Conservation (phyloP, 2,888 invertebrate genomes). For the Andricus quercusramuli region DNA sequence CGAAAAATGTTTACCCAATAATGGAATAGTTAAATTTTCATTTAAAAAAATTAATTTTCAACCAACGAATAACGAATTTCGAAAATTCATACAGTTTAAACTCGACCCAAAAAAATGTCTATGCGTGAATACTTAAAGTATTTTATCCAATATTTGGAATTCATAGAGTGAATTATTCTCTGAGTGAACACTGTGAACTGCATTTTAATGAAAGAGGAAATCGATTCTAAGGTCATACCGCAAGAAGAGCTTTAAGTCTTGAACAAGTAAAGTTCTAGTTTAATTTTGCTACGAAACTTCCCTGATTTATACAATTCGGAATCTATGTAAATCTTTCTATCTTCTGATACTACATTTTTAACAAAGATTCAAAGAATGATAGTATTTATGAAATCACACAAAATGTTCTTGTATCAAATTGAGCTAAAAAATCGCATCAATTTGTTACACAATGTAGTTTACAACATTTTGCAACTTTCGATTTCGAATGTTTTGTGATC, state of each 20-base stretch:
- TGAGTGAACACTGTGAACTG: neutral
- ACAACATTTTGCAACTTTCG: too few species aligned
- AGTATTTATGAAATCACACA: too few species aligned
- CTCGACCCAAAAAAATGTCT: too few species aligned
- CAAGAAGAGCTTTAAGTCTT: neutral
- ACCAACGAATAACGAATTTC: too few species aligned
- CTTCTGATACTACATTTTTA: neutral
- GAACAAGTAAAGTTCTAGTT: neutral
- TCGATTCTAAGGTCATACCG: constrained; percentile 8
- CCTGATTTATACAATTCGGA: neutral
- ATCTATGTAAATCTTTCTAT: neutral
- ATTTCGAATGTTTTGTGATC: too few species aligned
- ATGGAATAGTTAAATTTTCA: too few species aligned
- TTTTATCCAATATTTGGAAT: neutral
- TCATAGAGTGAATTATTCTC: neutral
- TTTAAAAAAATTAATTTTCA: too few species aligned
- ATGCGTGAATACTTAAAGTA: neutral
- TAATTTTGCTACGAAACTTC: neutral
- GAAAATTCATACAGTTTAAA: too few species aligned
- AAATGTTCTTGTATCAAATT: too few species aligned
- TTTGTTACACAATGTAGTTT: too few species aligned
- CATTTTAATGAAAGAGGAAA: neutral
- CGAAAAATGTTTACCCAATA: too few species aligned
- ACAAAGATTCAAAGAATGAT: neutral
- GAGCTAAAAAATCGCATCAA: too few species aligned